Evolutionary conservation across 2,113 vertebrate species (phyloP), one percentile per base, ranked within the genome.

Genomic region (Syngnathus floridae): DNA sequence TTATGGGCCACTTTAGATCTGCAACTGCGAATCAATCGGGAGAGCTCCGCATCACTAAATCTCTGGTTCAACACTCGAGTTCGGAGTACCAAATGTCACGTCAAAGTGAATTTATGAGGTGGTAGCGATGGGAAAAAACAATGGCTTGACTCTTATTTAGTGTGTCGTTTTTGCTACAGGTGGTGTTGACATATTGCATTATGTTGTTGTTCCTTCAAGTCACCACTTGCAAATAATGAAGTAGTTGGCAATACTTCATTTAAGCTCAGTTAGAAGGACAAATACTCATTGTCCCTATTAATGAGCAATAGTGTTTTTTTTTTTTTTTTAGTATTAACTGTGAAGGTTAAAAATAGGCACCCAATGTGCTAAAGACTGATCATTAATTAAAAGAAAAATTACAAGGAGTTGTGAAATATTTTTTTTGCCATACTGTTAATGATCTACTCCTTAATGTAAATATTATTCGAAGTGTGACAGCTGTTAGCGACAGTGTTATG

Each of bases 381-480:
- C 7, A 4, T 49, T 12, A 1, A 31, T 54, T 55, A 14, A 56
- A 31, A 35, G 17, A 17, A 6, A 55, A 14, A 55, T 5, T n/a
- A 51, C 21, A 49, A 49, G n/a, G 5, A 21, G 4, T n/a, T 4
- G 58, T 13, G 37, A 60, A 40, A 60, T n/a, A 10, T 3, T 31
- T 31, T 8, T 8, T 10, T 41, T 41, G 12, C 5, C 1, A n/a
- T 41, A 13, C 2, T 21, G 38, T 41, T 41, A 41, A 60, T 40
- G 1, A 41, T 1, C 40, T 13, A 61, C 40, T 70, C 2, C n/a
- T 62, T 38, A 22, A 54, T 45, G n/a, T 43, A 43, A 77, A 81
- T 11, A 8, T 64, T 13, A n/a, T 26, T 41, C 31, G 49, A 69
- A 22, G 41, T 68, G 17, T 55, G 51, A 67, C 36, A 60, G 57